These are phyloP conservation scores for Falco punctatus DNA, from an alignment of 2,113 vertebrate genomes.

Conservation along the genomic window DNA sequence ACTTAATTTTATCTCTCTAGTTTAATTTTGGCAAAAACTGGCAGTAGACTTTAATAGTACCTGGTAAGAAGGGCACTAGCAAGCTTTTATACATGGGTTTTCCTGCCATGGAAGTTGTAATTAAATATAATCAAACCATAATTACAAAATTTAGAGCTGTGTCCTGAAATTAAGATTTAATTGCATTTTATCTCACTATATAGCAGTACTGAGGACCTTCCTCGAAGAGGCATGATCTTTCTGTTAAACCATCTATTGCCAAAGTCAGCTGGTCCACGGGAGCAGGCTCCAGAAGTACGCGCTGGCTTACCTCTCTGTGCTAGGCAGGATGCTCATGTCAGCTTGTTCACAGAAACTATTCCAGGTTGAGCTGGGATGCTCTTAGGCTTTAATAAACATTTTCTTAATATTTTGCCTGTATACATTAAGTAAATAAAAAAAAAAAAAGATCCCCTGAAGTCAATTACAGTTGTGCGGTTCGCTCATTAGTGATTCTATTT, in stretches of 20 bases:
- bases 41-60: neutral
- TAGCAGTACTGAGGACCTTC: neutral
- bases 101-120: neutral
- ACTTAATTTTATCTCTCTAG: neutral
- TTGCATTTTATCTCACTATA: neutral
- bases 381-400: neutral
- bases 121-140: neutral
- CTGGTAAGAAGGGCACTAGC: neutral
- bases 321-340: neutral
- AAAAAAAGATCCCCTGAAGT: neutral
- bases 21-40: neutral
- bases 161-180: neutral
- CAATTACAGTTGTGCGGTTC: neutral
- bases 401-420: neutral
- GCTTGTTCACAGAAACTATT: neutral
- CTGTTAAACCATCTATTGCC: neutral
- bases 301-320: neutral
- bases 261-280: neutral
- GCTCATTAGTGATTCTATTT: neutral
- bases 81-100: neutral
- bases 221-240: neutral
- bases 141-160: neutral
- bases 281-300: neutral
- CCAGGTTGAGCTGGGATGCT: neutral
- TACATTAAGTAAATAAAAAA: neutral